These are phyloP conservation scores for Drosophila paulistorum DNA, from an alignment of 1,140 invertebrate species.

Conservation along the genomic window DNA sequence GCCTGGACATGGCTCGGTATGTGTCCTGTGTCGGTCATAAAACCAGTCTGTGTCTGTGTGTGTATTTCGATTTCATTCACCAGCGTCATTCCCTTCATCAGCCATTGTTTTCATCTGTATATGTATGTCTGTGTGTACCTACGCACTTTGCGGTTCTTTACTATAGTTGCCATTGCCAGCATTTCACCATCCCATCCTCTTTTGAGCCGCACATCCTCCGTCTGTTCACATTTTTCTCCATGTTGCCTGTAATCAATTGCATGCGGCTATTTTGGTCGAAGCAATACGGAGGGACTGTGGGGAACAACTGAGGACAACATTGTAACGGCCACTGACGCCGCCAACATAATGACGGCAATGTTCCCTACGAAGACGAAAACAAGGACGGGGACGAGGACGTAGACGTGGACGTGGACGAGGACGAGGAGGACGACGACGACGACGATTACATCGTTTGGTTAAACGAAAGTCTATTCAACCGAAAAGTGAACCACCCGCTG, in stretches of 20 bases:
- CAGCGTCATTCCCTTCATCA: neutral
- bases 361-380: too few species aligned
- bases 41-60: neutral
- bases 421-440: too few species aligned
- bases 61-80: conserved; percentile 1
- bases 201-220: neutral
- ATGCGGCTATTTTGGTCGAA: conserved; percentile 10
- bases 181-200: neutral
- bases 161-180: conserved; percentile 1
- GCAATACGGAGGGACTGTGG: neutral
- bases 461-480: neutral
- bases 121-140: neutral
- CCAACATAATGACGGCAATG: conserved; percentile 5
- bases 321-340: conserved; percentile 5
- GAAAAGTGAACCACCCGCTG: conserved; percentile 1
- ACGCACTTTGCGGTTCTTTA: conserved; percentile 9
- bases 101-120: neutral
- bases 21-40: conserved; percentile 1
- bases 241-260: conserved; percentile 9
- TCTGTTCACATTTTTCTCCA: neutral
- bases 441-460: neutral
- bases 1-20: neutral
- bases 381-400: too few species aligned
- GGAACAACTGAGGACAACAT: neutral
- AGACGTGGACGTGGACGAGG: too few species aligned